A percentile compares a stretch with the other conserved stretches of the same genome.
These are phyloP conservation scores for Lamellibrachia satsuma DNA, from an alignment of 2,888 invertebrate genomes.

Conservation along the genomic window DNA sequence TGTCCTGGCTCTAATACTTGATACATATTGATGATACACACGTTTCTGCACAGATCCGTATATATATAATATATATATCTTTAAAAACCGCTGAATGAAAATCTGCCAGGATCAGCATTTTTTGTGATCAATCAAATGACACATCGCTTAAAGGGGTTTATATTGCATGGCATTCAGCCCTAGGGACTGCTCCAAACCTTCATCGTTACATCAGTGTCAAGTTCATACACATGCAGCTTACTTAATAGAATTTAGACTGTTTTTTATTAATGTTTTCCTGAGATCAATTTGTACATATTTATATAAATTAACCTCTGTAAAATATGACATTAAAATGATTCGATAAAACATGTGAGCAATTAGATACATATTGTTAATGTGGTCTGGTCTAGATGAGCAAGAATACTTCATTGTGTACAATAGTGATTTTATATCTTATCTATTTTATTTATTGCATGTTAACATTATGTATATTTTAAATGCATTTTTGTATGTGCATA, in stretches of 20 bases:
- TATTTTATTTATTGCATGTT: too few relatives aligned
- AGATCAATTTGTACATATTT: neutral
- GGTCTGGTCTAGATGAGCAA: too few relatives aligned
- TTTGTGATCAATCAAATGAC: neutral
- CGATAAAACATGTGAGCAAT: too few relatives aligned
- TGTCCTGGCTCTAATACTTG: too few relatives aligned
- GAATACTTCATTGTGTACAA: too few relatives aligned
- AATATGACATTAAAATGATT: neutral
- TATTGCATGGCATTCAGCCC: neutral
- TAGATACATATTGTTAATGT: too few relatives aligned
- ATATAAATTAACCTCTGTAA: neutral
- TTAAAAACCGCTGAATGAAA: neutral
- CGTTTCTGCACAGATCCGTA: neutral
- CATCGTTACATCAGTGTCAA: neutral
- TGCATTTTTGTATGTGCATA: too few relatives aligned
- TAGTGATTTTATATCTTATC: too few relatives aligned
- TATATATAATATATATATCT: neutral
- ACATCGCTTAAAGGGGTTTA: neutral
- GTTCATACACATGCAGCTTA: neutral
- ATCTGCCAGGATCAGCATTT: neutral
- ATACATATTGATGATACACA: neutral
- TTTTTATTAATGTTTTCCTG: neutral
- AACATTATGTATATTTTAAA: too few relatives aligned
- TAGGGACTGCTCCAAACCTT: neutral
- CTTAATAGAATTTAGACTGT: neutral